Conservation (phyloP, 1,140 invertebrate genomes). For the Pentalonia nigronervosa region DNA sequence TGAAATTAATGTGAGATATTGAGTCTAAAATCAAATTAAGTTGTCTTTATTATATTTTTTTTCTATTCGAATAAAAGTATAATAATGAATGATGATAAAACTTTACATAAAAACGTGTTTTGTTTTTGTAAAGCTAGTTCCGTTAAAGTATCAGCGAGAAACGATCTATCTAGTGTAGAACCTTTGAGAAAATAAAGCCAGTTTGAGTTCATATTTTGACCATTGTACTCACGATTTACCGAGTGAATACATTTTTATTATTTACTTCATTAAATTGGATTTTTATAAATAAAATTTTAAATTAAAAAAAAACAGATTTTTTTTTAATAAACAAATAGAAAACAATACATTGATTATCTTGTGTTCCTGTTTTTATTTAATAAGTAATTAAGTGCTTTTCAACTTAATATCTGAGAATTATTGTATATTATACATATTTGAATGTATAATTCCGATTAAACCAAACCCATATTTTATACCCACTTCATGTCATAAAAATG, state of each 20-base stretch:
- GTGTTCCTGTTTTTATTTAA: not conserved
- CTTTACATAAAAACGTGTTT: not conserved
- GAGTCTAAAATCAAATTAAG: not conserved
- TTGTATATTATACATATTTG: not conserved
- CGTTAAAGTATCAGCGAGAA: not conserved
- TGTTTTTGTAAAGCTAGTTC: not conserved
- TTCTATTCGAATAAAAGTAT: not conserved
- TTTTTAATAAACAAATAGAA: not conserved
- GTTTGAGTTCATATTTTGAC: not conserved
- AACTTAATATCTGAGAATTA: not conserved
- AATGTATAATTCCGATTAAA: not conserved
- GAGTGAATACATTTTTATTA: not conserved
- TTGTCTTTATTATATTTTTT: not conserved
- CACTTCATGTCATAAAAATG: slow-evolving; percentile 32
- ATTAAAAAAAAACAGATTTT: not conserved
- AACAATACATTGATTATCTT: not conserved
- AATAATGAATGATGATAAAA: not conserved
- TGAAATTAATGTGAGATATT: not conserved
- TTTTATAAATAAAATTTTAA: not conserved
- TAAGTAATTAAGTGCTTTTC: not conserved
- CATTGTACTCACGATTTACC: not conserved
- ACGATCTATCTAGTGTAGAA: not conserved
- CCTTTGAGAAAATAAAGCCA: not conserved
- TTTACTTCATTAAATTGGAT: not conserved
- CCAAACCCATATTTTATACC: not conserved